Percentiles rank a stretch among this genome's conserved stretches.
phyloP scores from a whole-genome alignment of 2,888 invertebrate species.

The Dasysyrphus albostriatus region DNA sequence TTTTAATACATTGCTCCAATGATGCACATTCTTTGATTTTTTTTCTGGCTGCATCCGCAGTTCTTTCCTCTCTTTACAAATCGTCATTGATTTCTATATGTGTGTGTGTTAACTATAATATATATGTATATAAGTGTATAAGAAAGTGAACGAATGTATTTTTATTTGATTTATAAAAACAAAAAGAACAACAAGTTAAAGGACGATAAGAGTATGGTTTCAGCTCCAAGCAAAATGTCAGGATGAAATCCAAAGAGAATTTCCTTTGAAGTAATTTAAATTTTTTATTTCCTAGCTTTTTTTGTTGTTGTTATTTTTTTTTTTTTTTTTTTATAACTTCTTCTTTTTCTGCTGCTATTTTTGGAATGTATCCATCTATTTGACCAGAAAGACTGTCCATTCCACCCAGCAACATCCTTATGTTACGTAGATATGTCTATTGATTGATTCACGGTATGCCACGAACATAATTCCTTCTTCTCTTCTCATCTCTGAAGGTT shows the following conservation, averaged over 20 bases:
- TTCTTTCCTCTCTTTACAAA: slow-evolving; percentile 13
- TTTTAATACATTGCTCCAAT: slow-evolving; percentile 41
- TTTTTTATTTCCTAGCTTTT: slow-evolving; percentile 50
- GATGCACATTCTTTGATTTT: slow-evolving; percentile 45
- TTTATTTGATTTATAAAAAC: slow-evolving; percentile 5
- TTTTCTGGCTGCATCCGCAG: slow-evolving; percentile 27
- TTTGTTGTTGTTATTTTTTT: not conserved
- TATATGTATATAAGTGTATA: not conserved
- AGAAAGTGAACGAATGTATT: slow-evolving; percentile 6
- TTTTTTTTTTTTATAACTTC: not conserved
- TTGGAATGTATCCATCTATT: slow-evolving; percentile 25
- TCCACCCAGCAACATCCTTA: slow-evolving; percentile 39
- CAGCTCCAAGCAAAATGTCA: slow-evolving; percentile 47
- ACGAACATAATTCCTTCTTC: slow-evolving; percentile 23
- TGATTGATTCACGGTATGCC: slow-evolving; percentile 53
- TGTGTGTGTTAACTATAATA: not conserved
- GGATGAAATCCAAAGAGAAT: slow-evolving; percentile 65
- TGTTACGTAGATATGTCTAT: not conserved
- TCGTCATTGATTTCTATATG: slow-evolving; percentile 40
- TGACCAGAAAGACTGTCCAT: slow-evolving; percentile 36
- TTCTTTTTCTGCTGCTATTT: not conserved
- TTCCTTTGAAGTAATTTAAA: slow-evolving; percentile 68
- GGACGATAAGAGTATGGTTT: slow-evolving; percentile 2
- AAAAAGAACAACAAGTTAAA: slow-evolving; percentile 15
- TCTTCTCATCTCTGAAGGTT: not conserved